These are phyloP conservation scores for Trichosurus vulpecula DNA, from an alignment of 2,797 vertebrate genomes.

Conservation along the genomic window DNA sequence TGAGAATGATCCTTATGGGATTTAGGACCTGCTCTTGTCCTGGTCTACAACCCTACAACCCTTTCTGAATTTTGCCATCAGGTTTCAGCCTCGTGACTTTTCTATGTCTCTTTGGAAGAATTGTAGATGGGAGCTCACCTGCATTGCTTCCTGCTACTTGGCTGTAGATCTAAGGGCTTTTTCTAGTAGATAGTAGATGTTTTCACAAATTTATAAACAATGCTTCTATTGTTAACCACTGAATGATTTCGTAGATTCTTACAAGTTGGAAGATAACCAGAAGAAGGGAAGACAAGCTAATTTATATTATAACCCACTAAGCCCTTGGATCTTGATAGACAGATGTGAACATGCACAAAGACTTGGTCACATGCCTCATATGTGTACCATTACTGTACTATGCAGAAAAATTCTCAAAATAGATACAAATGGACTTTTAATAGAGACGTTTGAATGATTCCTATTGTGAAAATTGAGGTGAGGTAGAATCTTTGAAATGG, in stretches of 20 bases:
- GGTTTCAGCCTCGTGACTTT: not conserved
- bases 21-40: not conserved
- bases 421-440: not conserved
- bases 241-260: not conserved
- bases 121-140: not conserved
- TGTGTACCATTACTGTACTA: not conserved
- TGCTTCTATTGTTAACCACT: not conserved
- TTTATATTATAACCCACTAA: not conserved
- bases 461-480: not conserved
- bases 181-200: not conserved
- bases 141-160: not conserved
- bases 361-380: not conserved
- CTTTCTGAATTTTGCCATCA: not conserved
- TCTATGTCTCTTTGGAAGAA: not conserved
- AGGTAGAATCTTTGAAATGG: no score
- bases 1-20: not conserved
- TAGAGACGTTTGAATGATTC: not conserved
- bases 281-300: not conserved
- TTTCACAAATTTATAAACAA: not conserved
- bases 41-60: not conserved
- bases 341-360: not conserved
- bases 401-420: no score
- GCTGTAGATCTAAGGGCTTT: not conserved
- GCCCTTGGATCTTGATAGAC: not conserved
- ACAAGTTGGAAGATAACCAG: not conserved